Evolutionary conservation across 2,113 vertebrate genomes (phyloP).

Genomic region (Myiopsitta monachus): DNA sequence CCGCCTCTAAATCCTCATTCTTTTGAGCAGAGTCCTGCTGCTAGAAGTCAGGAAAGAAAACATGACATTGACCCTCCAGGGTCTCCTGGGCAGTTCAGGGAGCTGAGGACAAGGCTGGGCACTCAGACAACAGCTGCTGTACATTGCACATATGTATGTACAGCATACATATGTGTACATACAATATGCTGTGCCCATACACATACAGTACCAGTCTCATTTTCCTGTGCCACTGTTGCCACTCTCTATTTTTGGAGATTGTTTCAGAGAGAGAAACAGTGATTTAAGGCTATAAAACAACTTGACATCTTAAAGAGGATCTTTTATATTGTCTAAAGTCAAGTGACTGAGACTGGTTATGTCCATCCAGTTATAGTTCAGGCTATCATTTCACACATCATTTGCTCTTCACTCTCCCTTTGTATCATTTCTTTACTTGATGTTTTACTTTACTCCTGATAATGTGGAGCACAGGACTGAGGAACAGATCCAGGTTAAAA

Average conservation of each 20-base stretch:
- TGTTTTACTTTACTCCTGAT: neutral
- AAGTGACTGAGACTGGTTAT: neutral
- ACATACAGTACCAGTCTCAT: neutral
- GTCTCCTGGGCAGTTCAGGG: neutral
- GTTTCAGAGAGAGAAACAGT: neutral
- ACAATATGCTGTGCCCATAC: neutral
- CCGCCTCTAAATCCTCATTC: neutral
- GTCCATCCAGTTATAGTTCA: neutral
- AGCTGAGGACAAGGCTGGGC: neutral
- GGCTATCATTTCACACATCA: neutral
- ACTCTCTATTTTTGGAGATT: neutral
- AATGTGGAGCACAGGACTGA: neutral
- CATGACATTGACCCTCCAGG: neutral
- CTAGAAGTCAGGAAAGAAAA: neutral
- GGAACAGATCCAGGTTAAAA: neutral
- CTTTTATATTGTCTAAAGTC: neutral
- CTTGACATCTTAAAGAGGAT: neutral
- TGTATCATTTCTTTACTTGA: neutral
- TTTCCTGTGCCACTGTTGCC: neutral
- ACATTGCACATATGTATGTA: neutral
- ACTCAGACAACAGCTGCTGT: fast-evolving
- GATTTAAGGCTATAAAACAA: neutral
- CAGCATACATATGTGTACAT: neutral
- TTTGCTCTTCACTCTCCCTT: neutral
- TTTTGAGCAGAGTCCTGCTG: neutral